Base-by-base conservation (phyloP, 2,888 invertebrate genomes). In the Ichneumoninae sp. region DNA sequence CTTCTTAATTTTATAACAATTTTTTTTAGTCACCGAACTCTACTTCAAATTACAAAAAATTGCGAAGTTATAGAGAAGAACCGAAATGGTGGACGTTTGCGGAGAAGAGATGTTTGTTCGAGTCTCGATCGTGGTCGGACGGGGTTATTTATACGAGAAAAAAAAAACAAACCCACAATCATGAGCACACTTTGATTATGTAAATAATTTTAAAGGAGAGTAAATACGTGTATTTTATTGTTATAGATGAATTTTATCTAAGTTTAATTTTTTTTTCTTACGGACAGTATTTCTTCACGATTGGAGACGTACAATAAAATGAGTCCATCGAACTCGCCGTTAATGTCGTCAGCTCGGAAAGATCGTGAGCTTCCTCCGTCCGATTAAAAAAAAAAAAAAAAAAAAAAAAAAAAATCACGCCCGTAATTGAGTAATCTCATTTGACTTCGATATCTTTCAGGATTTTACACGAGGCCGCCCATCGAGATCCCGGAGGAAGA, bases 381-480 rank as follows among this genome's bases (percentile, higher is more conserved):
- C 0, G 40, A 16, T 36, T 30, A 44, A 57, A 6, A 22, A 71
- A 36, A 30, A 30, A 30, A 30, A 30, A 30, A 30, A 4, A 30
- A 4, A 30, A 30, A 30, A 30, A 26, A 26, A 26, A n/a, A n/a
- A n/a, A n/a, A n/a, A n/a, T 3, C 19, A 68, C 1, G 13, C 10
- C 71, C 13, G 8, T 26, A 22, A 36, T 52, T 19, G 8, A 52
- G 13, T 52, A 33, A 78, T 70, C 13, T 30, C 26, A 60, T 70
- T 47, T 30, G 36, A 30, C 19, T 50, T 70, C 33, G 22, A 60
- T 70, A 71, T 62, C 57, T 66, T 80, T 81, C 80, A 83, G 83
- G 47, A 80, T 19, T 50, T 62, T 52, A 68, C 40, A 10, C 68
- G 57, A 44, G 30, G 7, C 30, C 30, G 66, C 65, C 16, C 16